Conservation (phyloP, 1,140 invertebrate genomes). For the Drosophila guanche region DNA sequence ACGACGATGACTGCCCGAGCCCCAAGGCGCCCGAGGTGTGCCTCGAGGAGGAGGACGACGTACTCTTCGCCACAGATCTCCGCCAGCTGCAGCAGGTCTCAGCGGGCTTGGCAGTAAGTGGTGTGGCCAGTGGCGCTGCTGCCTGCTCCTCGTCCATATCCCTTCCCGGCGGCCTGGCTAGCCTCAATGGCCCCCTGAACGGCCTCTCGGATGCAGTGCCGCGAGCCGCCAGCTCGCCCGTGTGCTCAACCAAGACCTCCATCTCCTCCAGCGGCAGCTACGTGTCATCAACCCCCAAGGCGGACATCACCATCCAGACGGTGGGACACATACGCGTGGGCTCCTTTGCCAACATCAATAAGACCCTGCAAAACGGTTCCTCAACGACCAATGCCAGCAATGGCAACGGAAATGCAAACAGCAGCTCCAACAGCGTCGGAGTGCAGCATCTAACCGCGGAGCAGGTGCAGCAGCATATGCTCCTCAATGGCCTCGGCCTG, state of each 20-base stretch:
- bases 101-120: not conserved
- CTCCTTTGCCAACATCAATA: constrained; percentile 71
- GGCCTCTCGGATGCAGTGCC: constrained; percentile 32
- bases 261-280: constrained; percentile 65
- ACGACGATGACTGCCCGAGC: constrained; percentile 76
- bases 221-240: constrained; percentile 58
- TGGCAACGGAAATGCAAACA: constrained; percentile 15
- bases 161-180: constrained; percentile 9
- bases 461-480: constrained; percentile 68
- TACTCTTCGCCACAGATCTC: constrained; percentile 71
- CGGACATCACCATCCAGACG: constrained; percentile 65
- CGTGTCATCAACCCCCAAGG: constrained; percentile 45
- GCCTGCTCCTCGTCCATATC: constrained; percentile 9
- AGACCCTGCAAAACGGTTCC: constrained; percentile 62
- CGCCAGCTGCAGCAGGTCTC: constrained; percentile 54
- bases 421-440: constrained; percentile 9
- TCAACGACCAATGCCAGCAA: constrained; percentile 26
- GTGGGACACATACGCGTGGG: constrained; percentile 76
- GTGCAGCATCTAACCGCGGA: constrained; percentile 60
- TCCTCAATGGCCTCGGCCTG: constrained; percentile 68
- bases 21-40: constrained; percentile 79
- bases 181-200: constrained; percentile 1
- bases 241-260: constrained; percentile 69
- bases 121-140: not conserved
- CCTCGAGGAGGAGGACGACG: constrained; percentile 76